phyloP scores from a whole-genome alignment of 1,140 invertebrate species.

The Oppia nitens region DNA sequence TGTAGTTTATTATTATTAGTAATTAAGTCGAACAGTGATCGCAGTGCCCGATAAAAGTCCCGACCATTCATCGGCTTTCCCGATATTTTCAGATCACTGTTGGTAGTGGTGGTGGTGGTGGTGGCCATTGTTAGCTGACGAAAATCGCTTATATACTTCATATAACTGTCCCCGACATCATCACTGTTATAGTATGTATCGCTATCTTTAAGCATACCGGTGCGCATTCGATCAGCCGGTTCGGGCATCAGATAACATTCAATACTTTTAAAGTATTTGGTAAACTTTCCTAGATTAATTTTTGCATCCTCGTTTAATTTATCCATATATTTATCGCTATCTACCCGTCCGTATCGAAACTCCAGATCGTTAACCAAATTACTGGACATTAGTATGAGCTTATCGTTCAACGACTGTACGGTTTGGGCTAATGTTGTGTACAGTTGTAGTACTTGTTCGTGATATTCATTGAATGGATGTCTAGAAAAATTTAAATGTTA shows the following conservation, averaged over 20 bases:
- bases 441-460: neutral
- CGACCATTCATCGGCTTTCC: too few relatives aligned
- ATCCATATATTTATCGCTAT: neutral
- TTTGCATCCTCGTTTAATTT: neutral
- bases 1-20: too few relatives aligned
- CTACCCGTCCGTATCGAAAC: neutral
- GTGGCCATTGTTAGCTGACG: too few relatives aligned
- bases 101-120: too few relatives aligned
- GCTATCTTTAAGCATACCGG: neutral
- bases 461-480: neutral
- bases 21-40: too few relatives aligned
- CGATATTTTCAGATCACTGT: too few relatives aligned
- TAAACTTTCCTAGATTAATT: neutral
- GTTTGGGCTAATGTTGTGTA: neutral
- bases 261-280: neutral
- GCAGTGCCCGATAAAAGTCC: too few relatives aligned
- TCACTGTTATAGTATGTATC: neutral
- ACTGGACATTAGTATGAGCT: neutral
- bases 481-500: too few relatives aligned
- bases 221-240: neutral
- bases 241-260: neutral
- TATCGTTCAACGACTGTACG: neutral
- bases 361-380: neutral
- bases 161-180: neutral
- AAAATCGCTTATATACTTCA: neutral